phyloP scores from a whole-genome alignment of 2,888 invertebrate species.

The Tachina fera region DNA sequence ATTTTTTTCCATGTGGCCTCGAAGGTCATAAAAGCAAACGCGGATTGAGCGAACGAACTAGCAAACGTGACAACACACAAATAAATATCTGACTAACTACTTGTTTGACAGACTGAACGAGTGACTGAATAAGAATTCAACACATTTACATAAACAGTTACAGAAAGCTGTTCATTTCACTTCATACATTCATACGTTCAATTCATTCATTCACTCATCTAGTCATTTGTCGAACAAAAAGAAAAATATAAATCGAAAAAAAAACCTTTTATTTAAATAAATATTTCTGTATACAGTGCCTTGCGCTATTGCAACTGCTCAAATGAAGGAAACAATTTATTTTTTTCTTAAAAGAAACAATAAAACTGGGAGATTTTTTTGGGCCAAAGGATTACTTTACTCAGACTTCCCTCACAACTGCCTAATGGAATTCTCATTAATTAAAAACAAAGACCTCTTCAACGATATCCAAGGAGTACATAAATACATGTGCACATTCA shows the following conservation, averaged over 20 bases:
- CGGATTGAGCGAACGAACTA: not conserved
- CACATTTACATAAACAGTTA: slow-evolving; percentile 43
- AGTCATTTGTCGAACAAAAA: slow-evolving; percentile 9
- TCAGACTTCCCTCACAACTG: no score
- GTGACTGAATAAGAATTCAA: slow-evolving; percentile 11
- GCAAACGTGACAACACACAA: not conserved
- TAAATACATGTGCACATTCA: no score
- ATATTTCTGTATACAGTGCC: slow-evolving; percentile 8
- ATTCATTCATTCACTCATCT: not conserved
- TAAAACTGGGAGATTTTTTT: no score
- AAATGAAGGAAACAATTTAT: not conserved
- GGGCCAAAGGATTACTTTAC: no score
- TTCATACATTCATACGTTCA: slow-evolving; percentile 15
- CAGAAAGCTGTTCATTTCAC: slow-evolving; percentile 41
- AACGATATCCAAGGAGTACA: no score
- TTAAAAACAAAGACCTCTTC: no score
- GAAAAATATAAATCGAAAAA: not conserved
- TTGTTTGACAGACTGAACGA: not conserved
- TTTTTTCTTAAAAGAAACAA: not conserved
- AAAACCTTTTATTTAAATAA: slow-evolving; percentile 47
- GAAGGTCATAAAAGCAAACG: slow-evolving; percentile 43
- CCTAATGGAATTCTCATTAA: no score
- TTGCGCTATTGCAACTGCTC: not conserved
- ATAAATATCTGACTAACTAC: not conserved
- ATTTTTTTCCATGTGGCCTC: slow-evolving; percentile 8